A percentile compares a stretch with the other conserved stretches of the same genome.
phyloP scores from a whole-genome alignment of 1,140 invertebrate genomes.

The Dendrolimus kikuchii region DNA sequence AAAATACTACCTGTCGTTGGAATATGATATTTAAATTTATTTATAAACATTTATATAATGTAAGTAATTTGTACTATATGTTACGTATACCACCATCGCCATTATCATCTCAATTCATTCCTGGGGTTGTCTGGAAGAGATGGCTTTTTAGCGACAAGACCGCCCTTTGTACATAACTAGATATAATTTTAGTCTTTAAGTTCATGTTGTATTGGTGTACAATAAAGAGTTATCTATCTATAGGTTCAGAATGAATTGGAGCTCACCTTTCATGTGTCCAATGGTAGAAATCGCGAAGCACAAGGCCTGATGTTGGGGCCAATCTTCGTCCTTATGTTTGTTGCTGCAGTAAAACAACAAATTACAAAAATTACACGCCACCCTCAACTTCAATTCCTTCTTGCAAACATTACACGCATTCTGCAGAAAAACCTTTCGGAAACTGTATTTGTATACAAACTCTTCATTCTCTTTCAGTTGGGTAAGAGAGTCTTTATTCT shows the following conservation, averaged over 20 bases:
- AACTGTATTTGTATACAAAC: slow-evolving; percentile 68
- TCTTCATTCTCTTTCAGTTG: slow-evolving; percentile 50
- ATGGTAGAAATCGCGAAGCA: slow-evolving; percentile 66
- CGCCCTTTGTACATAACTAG: too few species aligned
- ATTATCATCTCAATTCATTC: too few species aligned
- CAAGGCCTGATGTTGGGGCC: slow-evolving; percentile 55
- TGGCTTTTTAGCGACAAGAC: too few species aligned
- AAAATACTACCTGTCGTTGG: too few species aligned
- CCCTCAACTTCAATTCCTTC: slow-evolving; percentile 40
- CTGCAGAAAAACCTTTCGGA: slow-evolving; percentile 63
- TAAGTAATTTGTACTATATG: too few species aligned
- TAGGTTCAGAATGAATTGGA: neutral
- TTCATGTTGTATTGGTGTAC: too few species aligned
- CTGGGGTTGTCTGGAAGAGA: too few species aligned
- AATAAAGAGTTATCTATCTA: too few species aligned
- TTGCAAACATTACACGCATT: slow-evolving; percentile 63
- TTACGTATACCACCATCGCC: too few species aligned
- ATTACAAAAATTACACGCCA: slow-evolving; percentile 61
- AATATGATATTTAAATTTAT: too few species aligned
- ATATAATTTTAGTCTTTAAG: too few species aligned
- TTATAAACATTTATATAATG: too few species aligned
- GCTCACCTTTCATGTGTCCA: slow-evolving; percentile 62
- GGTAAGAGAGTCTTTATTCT: slow-evolving; percentile 27
- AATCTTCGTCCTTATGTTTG: slow-evolving; percentile 66
- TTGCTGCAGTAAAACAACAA: slow-evolving; percentile 60